phyloP scores from a whole-genome alignment of 30 jellyfish, hydroid and myxozoan species.

The Chironex yamaguchii region DNA sequence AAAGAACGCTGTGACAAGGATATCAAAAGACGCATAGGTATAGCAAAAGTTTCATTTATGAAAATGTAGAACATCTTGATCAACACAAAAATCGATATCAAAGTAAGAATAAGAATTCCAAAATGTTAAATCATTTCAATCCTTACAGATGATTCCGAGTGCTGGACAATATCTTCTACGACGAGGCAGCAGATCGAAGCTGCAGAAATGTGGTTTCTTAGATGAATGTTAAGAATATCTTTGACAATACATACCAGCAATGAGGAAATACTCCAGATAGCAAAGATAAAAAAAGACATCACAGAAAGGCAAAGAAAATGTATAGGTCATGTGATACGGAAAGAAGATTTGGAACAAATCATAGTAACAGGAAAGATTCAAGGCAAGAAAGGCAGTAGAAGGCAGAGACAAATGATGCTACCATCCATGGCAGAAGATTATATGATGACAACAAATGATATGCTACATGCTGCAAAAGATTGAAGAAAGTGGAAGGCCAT shows the following conservation, averaged over 20 bases:
- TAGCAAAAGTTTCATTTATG: neutral
- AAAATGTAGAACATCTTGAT: neutral
- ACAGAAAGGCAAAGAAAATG: too few relatives aligned
- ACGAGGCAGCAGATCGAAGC: neutral
- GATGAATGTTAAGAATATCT: neutral
- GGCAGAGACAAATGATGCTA: too few relatives aligned
- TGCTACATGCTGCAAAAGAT: constrained; percentile 3
- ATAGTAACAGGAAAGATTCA: too few relatives aligned
- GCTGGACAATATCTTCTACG: neutral
- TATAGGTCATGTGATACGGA: too few relatives aligned
- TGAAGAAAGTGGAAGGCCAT: constrained; percentile 1
- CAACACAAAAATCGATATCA: neutral
- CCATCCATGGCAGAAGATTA: neutral
- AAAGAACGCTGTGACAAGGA: neutral
- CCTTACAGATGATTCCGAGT: neutral
- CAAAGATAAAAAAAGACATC: too few relatives aligned
- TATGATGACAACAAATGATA: neutral
- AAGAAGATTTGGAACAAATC: too few relatives aligned
- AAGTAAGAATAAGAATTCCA: neutral
- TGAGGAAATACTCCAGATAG: neutral
- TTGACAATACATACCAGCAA: neutral
- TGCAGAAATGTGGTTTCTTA: neutral
- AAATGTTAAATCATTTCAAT: neutral
- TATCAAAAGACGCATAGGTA: neutral
- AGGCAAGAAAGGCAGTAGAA: too few relatives aligned